phyloP scores from a whole-genome alignment of 2,888 invertebrate species.

The Poecilobothrus nobilitatus region DNA sequence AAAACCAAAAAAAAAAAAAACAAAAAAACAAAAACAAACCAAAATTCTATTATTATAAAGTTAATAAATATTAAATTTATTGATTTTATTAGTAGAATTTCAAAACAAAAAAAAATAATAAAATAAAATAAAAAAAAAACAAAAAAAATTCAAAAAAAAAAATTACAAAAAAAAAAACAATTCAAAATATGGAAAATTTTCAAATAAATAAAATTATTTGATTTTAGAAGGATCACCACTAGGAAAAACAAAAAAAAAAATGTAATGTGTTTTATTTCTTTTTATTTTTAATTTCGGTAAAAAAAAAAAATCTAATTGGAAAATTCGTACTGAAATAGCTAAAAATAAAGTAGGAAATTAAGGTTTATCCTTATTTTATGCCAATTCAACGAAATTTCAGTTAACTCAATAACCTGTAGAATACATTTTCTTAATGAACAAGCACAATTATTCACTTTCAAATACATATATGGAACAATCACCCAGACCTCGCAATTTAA shows the following conservation, averaged over 20 bases:
- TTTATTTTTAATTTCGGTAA: too few species aligned
- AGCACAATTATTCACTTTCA: too few species aligned
- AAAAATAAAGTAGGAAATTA: too few species aligned
- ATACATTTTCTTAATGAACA: too few species aligned
- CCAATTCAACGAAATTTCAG: too few species aligned
- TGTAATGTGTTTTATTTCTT: not conserved
- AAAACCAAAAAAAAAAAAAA: not conserved
- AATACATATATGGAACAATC: too few species aligned
- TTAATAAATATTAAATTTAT: conserved; percentile 12
- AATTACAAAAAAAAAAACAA: conserved; percentile 14
- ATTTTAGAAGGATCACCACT: conserved; percentile 6
- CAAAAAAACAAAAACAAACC: conserved; percentile 18
- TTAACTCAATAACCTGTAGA: too few species aligned
- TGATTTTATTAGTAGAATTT: conserved; percentile 4
- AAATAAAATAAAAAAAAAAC: not conserved
- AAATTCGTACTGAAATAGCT: too few species aligned
- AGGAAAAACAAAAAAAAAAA: conserved; percentile 1
- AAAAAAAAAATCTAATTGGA: too few species aligned
- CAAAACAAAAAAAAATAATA: conserved; percentile 18
- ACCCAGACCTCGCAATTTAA: too few species aligned
- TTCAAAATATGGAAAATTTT: conserved; percentile 16
- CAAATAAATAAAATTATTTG: conserved; percentile 9
- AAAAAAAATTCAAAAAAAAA: conserved; percentile 14
- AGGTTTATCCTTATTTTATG: too few species aligned
- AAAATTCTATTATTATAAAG: conserved; percentile 12